phyloP scores from a whole-genome alignment of 1,140 invertebrate species.

The Amphibalanus amphitrite region DNA sequence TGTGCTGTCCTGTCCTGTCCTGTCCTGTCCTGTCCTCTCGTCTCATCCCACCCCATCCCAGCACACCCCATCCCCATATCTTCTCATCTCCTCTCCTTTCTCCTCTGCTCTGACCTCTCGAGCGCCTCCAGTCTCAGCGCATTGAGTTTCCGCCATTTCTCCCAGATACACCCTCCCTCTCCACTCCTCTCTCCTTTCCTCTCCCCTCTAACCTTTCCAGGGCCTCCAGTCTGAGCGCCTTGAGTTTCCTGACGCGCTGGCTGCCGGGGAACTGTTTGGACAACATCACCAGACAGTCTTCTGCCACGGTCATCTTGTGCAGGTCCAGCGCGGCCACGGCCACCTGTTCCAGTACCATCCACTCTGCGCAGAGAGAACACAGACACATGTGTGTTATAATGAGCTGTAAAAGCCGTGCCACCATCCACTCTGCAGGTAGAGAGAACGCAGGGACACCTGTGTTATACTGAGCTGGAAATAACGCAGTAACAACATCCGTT shows the following conservation, averaged over 20 bases:
- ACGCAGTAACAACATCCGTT: no score
- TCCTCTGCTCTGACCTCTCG: constrained; percentile 52
- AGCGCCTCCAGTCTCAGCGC: constrained; percentile 73
- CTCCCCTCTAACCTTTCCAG: constrained; percentile 55
- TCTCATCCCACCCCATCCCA: no score
- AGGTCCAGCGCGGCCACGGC: constrained; percentile 81
- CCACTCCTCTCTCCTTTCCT: no score
- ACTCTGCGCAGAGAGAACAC: constrained; percentile 43
- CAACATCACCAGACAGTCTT: constrained; percentile 57
- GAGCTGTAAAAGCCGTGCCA: no score
- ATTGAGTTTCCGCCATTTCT: constrained; percentile 42
- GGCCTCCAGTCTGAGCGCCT: constrained; percentile 74
- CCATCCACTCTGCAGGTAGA: constrained; percentile 7
- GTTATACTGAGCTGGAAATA: no score
- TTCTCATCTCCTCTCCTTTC: no score
- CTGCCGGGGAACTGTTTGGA: constrained; percentile 75
- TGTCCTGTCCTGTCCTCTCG: no score
- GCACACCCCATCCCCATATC: neutral
- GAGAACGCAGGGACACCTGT: neutral
- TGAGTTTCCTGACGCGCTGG: constrained; percentile 62
- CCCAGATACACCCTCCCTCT: no score
- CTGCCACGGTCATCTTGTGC: constrained; percentile 53
- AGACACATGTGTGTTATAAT: neutral
- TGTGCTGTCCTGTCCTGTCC: no score
- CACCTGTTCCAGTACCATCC: constrained; percentile 79